Evolutionary conservation across 2,113 vertebrate species (phyloP).

Genomic region (Hypanus sabinus): DNA sequence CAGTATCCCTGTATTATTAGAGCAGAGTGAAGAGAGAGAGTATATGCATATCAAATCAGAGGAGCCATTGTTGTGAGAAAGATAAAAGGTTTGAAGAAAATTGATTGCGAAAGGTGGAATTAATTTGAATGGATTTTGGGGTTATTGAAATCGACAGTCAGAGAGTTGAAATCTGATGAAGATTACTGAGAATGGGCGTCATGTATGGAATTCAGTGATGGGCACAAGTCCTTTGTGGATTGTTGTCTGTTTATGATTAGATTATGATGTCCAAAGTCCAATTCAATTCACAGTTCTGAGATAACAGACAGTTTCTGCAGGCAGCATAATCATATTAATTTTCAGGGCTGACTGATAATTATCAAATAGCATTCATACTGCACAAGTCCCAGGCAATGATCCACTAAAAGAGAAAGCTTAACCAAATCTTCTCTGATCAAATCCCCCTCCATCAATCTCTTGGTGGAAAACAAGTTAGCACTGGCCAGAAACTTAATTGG

Average conservation of each 20-base stretch:
- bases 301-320: no score
- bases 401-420: no score
- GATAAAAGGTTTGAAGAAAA: neutral
- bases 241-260: neutral
- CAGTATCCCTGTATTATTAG: no score
- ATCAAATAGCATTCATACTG: no score
- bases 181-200: neutral
- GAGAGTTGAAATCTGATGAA: neutral
- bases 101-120: neutral
- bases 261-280: neutral
- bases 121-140: neutral
- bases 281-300: no score
- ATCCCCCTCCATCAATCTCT: no score
- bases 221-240: neutral
- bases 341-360: no score
- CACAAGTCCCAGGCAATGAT: no score
- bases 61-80: neutral
- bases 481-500: no score
- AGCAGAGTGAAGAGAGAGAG: neutral
- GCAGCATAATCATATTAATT: no score
- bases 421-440: no score
- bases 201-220: neutral
- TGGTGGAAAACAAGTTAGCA: no score
- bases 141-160: neutral
- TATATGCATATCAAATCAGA: neutral